Evolutionary conservation across 2,888 invertebrate species (phyloP).

Genomic region (Zaprionus bogoriensis): DNA sequence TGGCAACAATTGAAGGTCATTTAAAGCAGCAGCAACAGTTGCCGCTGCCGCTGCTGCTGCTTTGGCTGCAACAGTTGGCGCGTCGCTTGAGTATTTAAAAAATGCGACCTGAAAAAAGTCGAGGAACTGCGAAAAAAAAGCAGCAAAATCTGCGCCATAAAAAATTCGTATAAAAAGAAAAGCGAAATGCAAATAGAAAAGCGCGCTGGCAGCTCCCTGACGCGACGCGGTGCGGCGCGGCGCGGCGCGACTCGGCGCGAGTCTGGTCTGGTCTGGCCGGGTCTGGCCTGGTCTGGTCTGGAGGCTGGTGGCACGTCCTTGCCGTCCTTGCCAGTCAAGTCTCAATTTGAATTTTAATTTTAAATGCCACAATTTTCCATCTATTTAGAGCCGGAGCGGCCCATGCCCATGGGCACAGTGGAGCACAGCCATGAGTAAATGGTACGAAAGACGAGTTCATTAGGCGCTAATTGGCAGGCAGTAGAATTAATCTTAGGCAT

Average conservation of each 20-base stretch:
- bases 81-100: conserved; percentile 49
- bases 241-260: neutral
- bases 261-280: neutral
- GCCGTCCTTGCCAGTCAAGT: conserved; percentile 76
- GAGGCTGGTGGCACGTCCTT: conserved; percentile 64
- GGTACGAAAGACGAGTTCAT: conserved; percentile 4
- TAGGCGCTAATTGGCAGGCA: conserved; percentile 10
- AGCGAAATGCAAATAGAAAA: conserved; percentile 76
- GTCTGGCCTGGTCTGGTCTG: conserved; percentile 25
- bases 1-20: conserved; percentile 59
- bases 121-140: neutral
- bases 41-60: conserved; percentile 3
- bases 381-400: conserved; percentile 52
- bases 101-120: conserved; percentile 37
- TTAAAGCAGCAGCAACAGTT: conserved; percentile 42
- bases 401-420: conserved; percentile 25
- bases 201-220: conserved; percentile 28
- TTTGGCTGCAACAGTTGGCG: conserved; percentile 55
- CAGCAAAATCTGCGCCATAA: conserved; percentile 42
- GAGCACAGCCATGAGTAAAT: neutral
- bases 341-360: conserved; percentile 79
- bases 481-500: too few relatives aligned
- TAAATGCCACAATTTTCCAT: conserved; percentile 77
- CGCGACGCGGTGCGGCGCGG: neutral
- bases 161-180: conserved; percentile 59